Evolutionary conservation across 1,140 invertebrate species (phyloP), one percentile per base, ranked within the genome.

Genomic region (Neodiprion pinetum): DNA sequence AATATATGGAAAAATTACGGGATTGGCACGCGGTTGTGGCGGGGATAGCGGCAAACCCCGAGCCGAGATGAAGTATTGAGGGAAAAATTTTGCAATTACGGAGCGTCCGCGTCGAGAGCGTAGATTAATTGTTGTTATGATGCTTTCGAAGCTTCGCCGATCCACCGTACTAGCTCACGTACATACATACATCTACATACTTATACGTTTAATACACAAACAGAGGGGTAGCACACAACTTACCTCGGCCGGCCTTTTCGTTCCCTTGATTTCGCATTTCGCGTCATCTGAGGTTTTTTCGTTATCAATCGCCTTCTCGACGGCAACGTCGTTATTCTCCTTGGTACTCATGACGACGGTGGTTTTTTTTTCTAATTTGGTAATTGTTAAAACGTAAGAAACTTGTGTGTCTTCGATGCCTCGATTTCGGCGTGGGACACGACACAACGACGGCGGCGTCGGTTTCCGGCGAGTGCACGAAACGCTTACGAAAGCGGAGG

Each of bases 221-320:
- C 9, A 17, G 8, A 61, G 53, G 53, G n/a, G 53, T 3, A 61
- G n/a, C 28, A 40, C 28, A 40, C 70, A 75, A 93, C 93, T 94
- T 89, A 96, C 95, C 92, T 96, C 95, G 82, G 94, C 93, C 89
- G 94, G 91, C 91, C 95, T 93, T 90, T 96, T 96, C 85, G 93
- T 94, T 87, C 94, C 94, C 90, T 96, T 96, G 80, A 95, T 90
- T 83, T 95, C 94, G 86, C 93, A 93, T 90, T 95, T 95, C 66
- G 92, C 91, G 86, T 95, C 93, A 69, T 82, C 88, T 74, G 88
- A 87, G 78, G 90, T 85, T 89, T 94, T 94, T 85, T 94, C 93
- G 88, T 93, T 94, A 85, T 93, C 93, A 83, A 91, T 92, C 79
- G 91, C 89, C 91, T 95, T 95, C 88, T 95, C 94, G 74, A 95